phyloP scores from a whole-genome alignment of 2,797 vertebrate genomes.

The Buphagus erythrorhynchus region DNA sequence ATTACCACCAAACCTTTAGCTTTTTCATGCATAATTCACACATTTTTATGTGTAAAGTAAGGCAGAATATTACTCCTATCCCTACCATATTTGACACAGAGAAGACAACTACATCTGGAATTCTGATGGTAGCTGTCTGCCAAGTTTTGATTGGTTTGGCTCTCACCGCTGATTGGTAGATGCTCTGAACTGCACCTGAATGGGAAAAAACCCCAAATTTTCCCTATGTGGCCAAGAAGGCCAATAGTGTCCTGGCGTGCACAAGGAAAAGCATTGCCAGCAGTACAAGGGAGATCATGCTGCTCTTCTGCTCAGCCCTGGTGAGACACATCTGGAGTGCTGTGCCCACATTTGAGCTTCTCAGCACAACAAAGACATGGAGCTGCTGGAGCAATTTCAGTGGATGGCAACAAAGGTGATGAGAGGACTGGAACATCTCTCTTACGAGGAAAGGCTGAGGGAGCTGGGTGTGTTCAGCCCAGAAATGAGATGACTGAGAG shows the following conservation, averaged over 20 bases:
- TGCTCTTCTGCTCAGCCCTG: not conserved
- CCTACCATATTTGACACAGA: not conserved
- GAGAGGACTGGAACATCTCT: not conserved
- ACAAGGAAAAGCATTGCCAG: not conserved
- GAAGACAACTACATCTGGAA: not conserved
- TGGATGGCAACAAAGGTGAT: not conserved
- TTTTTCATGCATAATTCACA: not conserved
- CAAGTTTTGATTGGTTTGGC: not conserved
- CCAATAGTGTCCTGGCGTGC: not conserved
- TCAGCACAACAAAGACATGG: not conserved
- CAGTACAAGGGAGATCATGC: not conserved
- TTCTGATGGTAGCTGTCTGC: not conserved
- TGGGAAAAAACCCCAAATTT: not conserved
- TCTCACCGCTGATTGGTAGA: not conserved
- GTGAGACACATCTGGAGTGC: not conserved
- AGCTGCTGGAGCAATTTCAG: not conserved
- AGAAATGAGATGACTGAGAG: no score
- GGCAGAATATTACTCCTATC: not conserved
- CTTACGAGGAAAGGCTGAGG: not conserved
- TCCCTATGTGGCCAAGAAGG: not conserved
- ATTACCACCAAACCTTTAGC: not conserved
- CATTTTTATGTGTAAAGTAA: not conserved
- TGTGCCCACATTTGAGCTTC: not conserved
- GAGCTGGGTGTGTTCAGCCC: not conserved
- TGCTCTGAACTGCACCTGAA: not conserved